Conservation (phyloP, 2,797 vertebrate species). For the Nyctibius grandis region DNA sequence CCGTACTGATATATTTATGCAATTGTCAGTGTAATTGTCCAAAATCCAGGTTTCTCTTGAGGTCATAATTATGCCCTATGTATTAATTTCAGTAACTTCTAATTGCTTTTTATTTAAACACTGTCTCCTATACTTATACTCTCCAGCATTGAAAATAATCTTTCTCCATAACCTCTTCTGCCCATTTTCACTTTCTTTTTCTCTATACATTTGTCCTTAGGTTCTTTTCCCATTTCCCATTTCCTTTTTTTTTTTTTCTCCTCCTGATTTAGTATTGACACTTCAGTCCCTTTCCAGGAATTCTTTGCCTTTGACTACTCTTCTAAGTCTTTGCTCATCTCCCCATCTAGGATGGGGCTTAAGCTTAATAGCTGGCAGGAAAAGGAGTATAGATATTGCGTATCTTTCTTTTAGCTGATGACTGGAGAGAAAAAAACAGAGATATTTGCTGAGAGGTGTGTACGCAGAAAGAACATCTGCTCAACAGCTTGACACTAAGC, state of each 20-base stretch:
- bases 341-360: neutral
- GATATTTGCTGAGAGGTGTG: neutral
- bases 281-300: neutral
- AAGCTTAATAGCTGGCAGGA: neutral
- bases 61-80: neutral
- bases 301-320: neutral
- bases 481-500: constrained; percentile 7
- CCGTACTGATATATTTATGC: neutral
- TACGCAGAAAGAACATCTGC: neutral
- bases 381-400: neutral
- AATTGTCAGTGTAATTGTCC: neutral
- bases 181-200: neutral
- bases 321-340: neutral
- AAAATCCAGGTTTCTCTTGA: neutral
- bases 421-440: neutral
- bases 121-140: neutral
- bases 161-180: neutral
- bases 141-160: neutral
- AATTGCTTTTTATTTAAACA: neutral
- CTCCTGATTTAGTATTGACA: neutral
- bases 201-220: neutral
- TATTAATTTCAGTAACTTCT: neutral
- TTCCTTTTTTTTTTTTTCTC: neutral
- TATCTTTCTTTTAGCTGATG: constrained; percentile 13
- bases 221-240: neutral